A percentile compares a stretch with the other conserved stretches of the same genome.
Evolutionary conservation across 1,140 invertebrate genomes (phyloP).

Genomic region (Drosophila jambulina): DNA sequence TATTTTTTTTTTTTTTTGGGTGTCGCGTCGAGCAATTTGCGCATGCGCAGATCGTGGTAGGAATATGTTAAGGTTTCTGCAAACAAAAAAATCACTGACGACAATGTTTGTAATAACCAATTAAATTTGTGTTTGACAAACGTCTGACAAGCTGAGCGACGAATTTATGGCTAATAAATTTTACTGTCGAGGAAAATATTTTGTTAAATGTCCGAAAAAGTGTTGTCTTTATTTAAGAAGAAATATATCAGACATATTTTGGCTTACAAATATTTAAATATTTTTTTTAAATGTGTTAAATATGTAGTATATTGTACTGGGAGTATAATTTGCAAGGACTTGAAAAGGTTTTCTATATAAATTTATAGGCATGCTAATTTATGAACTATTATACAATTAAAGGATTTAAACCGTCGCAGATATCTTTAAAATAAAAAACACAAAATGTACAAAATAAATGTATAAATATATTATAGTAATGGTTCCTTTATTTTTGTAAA

Average conservation of each 20-base stretch:
- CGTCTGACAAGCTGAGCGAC: constrained; percentile 42
- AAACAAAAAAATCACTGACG: constrained; percentile 18
- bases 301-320: too few species aligned
- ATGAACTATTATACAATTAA: too few species aligned
- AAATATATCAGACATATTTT: background rate
- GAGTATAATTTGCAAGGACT: too few species aligned
- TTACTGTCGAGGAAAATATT: background rate
- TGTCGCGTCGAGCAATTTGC: constrained; percentile 42
- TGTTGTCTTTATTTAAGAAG: background rate
- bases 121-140: constrained; percentile 80
- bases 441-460: too few species aligned
- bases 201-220: background rate
- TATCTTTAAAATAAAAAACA: too few species aligned
- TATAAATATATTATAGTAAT: too few species aligned
- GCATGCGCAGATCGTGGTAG: constrained; percentile 36
- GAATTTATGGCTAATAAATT: constrained; percentile 78
- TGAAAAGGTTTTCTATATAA: too few species aligned
- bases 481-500: too few species aligned
- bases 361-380: too few species aligned
- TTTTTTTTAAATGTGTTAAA: background rate
- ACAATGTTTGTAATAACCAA: constrained; percentile 69
- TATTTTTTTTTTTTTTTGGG: constrained; percentile 24
- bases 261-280: too few species aligned
- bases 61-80: constrained; percentile 23
- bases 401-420: too few species aligned